Evolutionary conservation across 1,140 invertebrate species (phyloP), one percentile per base, ranked within the genome.

Genomic region (Carposina sasakii): DNA sequence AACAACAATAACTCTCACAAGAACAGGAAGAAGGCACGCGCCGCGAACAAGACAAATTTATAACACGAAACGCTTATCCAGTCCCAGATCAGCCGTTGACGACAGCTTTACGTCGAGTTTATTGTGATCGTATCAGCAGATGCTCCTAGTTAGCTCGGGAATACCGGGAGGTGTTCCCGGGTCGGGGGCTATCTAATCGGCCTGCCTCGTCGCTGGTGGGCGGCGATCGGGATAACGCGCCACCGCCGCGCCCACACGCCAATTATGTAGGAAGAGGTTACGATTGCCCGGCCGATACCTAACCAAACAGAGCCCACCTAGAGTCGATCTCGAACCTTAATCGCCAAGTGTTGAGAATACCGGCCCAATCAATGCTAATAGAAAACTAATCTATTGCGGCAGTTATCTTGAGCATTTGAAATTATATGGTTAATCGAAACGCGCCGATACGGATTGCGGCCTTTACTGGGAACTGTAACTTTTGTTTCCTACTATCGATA

Each of bases 251-350:
- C 76, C 76, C 71, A 83, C 76, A 70, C 66, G 74, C 76, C 79
- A 83, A 83, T 81, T 83, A 81, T 79, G 76, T 76, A 70, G 72
- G 72, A 77, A 79, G 76, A 79, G 73, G 70, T 78, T 74, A 77
- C 71, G 76, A 81, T 83, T 61, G 60, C 60, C 31, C 60, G 58
- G 54, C 46, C 57, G 75, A 78, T 81, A 82, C 54, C 66, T 57
- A 71, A 67, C 63, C 63, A 63, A 71, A 76, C 69, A 70, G 58
- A 58, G 71, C 63, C 63, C 63, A 73, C 67, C 62, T 58, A 58
- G 54, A 44, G 54, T 52, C 43, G 63, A 71, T 71, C 67, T 60
- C 52, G 47, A 43, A 48, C 63, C 63, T 63, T 74, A 67, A 78
- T 78, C 66, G 60, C 58, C 49, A 63, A 63, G 62, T 71, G 76